These are phyloP conservation scores for Megalonaias nervosa DNA, from an alignment of 1,140 invertebrate genomes.

Conservation along the genomic window DNA sequence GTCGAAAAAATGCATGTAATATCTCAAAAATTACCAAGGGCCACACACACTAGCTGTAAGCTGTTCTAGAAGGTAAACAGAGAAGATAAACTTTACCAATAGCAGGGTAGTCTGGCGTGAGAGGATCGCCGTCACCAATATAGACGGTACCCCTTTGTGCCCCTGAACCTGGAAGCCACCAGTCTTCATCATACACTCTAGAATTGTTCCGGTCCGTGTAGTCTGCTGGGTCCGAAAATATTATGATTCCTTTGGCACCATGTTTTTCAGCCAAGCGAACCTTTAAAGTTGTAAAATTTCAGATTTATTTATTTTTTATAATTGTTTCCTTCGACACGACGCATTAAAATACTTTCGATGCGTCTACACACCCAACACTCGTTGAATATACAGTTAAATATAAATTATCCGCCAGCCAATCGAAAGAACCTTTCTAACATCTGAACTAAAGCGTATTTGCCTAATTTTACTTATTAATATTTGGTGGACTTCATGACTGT, in stretches of 20 bases:
- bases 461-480: no score
- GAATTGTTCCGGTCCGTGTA: conserved; percentile 57
- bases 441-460: no score
- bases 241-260: conserved; percentile 70
- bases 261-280: conserved; percentile 62
- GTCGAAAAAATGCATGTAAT: no score
- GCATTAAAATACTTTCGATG: no score
- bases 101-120: conserved; percentile 66
- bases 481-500: no score
- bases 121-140: conserved; percentile 70
- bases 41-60: no score
- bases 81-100: conserved; percentile 28
- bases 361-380: no score
- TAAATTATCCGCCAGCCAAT: no score
- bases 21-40: no score
- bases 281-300: conserved; percentile 34
- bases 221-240: conserved; percentile 74
- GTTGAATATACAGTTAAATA: no score
- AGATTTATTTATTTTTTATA: not conserved
- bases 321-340: no score
- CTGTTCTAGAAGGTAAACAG: not conserved
- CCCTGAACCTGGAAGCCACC: conserved; percentile 72
- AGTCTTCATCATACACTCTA: conserved; percentile 70
- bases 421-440: no score
- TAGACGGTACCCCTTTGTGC: conserved; percentile 67